phyloP scores from a whole-genome alignment of 1,140 invertebrate genomes.

The Cardiocondyla obscurior region DNA sequence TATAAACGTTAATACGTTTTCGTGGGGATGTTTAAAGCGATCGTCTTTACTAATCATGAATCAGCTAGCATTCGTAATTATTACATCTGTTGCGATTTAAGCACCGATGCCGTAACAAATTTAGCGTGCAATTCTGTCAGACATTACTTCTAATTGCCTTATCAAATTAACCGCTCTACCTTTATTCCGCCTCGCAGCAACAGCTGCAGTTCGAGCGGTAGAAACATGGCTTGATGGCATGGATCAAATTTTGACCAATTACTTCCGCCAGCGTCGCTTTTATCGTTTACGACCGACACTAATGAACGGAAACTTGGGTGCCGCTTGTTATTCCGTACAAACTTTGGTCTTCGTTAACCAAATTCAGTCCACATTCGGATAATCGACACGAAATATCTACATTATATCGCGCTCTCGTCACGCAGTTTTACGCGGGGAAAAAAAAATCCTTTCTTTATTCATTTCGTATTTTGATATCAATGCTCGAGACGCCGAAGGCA shows the following conservation, averaged over 20 bases:
- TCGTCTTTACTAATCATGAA: constrained; percentile 14
- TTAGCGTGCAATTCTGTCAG: constrained; percentile 39
- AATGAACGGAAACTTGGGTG: constrained; percentile 47
- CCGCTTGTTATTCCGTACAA: constrained; percentile 21
- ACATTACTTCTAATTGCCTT: constrained; percentile 66
- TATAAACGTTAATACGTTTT: neutral
- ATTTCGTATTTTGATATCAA: neutral
- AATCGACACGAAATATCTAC: constrained; percentile 21
- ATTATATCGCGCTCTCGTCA: neutral
- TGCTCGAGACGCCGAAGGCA: neutral
- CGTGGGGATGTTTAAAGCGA: neutral
- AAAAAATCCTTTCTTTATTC: neutral
- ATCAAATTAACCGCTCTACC: constrained; percentile 63
- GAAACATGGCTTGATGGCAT: constrained; percentile 8
- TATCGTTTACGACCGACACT: constrained; percentile 41
- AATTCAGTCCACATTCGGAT: constrained; percentile 25
- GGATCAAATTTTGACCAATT: constrained; percentile 57
- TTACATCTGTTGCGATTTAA: constrained; percentile 50
- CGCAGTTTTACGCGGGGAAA: neutral
- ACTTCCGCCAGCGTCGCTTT: constrained; percentile 46
- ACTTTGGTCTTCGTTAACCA: constrained; percentile 36
- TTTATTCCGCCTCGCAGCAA: constrained; percentile 50
- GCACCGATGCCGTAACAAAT: constrained; percentile 26
- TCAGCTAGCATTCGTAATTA: constrained; percentile 47
- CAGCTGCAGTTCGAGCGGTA: constrained; percentile 18